These are phyloP conservation scores for Botia almorhae DNA, from an alignment of 2,797 vertebrate genomes.

Conservation along the genomic window DNA sequence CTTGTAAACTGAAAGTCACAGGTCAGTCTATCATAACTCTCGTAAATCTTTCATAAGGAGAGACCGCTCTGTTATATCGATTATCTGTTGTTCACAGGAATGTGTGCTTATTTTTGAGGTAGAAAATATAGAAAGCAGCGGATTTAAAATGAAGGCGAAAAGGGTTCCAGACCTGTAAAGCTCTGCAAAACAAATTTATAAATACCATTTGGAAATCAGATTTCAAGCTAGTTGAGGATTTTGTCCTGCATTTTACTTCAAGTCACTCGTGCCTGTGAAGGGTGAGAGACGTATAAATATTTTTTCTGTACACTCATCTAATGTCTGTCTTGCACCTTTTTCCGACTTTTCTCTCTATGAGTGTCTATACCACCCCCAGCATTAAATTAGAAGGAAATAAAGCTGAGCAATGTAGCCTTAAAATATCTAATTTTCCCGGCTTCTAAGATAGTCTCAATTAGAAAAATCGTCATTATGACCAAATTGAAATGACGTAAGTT, in stretches of 20 bases:
- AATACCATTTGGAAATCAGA: constrained; percentile 63
- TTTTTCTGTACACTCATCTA: constrained; percentile 1
- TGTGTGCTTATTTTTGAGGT: constrained; percentile 7
- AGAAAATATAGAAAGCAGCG: constrained; percentile 15
- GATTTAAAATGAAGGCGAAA: constrained; percentile 55
- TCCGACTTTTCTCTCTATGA: not conserved
- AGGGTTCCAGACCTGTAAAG: constrained; percentile 70
- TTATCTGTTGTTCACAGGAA: not conserved
- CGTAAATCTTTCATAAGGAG: constrained; percentile 1
- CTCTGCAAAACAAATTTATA: constrained; percentile 64
- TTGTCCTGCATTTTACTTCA: not conserved
- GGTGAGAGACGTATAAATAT: not conserved
- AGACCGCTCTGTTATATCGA: constrained; percentile 8
- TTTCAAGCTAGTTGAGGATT: constrained; percentile 33
- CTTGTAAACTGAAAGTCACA: constrained; percentile 2
- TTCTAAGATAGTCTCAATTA: not conserved
- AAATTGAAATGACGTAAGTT: not conserved
- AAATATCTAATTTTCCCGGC: not conserved
- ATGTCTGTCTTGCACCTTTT: not conserved
- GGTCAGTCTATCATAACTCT: not conserved
- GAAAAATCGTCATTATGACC: not conserved
- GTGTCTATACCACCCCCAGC: no score
- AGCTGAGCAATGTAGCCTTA: not conserved
- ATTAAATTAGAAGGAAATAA: no score
- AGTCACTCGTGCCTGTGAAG: constrained; percentile 10